Percentiles rank a stretch among this genome's conserved stretches.
phyloP scores from a whole-genome alignment of 2,888 invertebrate species.

The Cantharis nigra region DNA sequence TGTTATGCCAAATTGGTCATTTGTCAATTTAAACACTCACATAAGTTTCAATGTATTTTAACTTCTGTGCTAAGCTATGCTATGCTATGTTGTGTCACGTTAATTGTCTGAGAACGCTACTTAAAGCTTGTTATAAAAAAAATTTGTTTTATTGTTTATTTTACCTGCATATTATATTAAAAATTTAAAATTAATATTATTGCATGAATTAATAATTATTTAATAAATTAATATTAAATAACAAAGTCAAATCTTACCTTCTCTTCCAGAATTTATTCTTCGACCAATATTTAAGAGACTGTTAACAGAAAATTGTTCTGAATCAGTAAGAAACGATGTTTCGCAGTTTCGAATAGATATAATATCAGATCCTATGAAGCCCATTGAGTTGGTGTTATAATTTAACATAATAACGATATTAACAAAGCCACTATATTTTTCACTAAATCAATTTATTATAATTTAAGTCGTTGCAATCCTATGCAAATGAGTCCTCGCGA shows the following conservation, averaged over 20 bases:
- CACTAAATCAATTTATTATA: not conserved
- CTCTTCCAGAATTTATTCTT: constrained; percentile 43
- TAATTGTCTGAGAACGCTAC: too few species aligned
- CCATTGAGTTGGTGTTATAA: constrained; percentile 43
- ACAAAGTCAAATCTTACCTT: constrained; percentile 35
- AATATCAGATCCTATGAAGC: constrained; percentile 29
- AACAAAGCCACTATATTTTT: not conserved
- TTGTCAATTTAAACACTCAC: too few species aligned
- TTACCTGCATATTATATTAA: too few species aligned
- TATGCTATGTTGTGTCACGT: too few species aligned
- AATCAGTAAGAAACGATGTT: constrained; percentile 44
- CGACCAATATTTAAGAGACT: constrained; percentile 50
- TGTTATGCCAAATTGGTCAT: too few species aligned
- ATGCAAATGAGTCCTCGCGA: not conserved
- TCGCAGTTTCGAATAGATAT: constrained; percentile 35
- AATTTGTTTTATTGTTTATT: too few species aligned
- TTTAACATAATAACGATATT: constrained; percentile 38
- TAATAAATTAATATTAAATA: not conserved
- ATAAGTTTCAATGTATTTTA: too few species aligned
- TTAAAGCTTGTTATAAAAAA: too few species aligned
- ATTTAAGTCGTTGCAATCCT: not conserved
- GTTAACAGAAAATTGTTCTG: constrained; percentile 53
- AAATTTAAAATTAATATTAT: too few species aligned
- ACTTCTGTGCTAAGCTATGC: too few species aligned
- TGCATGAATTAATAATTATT: too few species aligned